Evolutionary conservation across 2,113 vertebrate species (phyloP), one percentile per base, ranked within the genome.

Genomic region (Caranx ignobilis): DNA sequence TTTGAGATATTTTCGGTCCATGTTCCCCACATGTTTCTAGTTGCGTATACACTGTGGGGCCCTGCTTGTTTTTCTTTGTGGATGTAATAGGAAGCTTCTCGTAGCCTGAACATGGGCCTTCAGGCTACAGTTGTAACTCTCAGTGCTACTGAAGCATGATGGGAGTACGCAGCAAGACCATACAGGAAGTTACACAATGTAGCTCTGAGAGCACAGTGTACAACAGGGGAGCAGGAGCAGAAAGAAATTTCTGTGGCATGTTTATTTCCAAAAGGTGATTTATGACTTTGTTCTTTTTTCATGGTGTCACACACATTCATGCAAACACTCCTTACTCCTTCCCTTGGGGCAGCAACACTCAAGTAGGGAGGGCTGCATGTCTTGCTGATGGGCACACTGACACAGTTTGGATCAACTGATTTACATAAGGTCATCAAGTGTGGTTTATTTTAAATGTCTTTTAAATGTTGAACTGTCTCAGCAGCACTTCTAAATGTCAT

Each of bases 141-240:
- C 13, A 45, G 62, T 2, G 15, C 48, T 10, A 4, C 66, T 19
- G 6, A 78, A 39, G 72, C 75, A 76, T 75, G 66, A 78, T 84
- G 78, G 82, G 67, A 83, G 12, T 16, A 64, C 60, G 77, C 57
- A 63, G 77, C 62, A 70, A 69, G 18, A 21, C 55, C 59, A 54
- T 15, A 45, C 76, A 79, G 75, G 85, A 88, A 79, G 81, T 90
- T 88, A 55, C 75, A 39, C 80, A 88, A 87, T 48, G 35, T 13
- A 39, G 57, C 26, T 16, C 6, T 35, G 16, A 6, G 67, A 54
- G 43, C 1, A 2, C 11, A 6, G 56, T 61, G 81, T 73, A 81
- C 18, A 87, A 77, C 75, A 85, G 39, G 52, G 60, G 75, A 56
- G 11, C 67, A 26, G 56, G 54, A 47, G 15, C 71, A 81, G 11